Conservation (phyloP, 2,888 invertebrate genomes). For the Polydrusus cervinus region DNA sequence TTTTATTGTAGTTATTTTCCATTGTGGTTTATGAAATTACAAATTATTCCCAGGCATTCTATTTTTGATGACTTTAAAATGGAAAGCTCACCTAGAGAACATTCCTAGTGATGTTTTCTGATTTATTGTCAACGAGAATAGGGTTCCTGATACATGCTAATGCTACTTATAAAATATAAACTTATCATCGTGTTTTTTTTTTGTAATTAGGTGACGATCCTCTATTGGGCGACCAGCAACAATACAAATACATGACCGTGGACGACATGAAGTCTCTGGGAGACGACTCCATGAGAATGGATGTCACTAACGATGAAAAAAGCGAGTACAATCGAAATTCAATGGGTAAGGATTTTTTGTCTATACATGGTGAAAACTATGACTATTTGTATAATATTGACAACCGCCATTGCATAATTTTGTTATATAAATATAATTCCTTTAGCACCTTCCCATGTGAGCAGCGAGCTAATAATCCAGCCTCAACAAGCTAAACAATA, state of each 20-base stretch:
- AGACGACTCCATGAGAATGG: conserved; percentile 78
- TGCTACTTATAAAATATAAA: neutral
- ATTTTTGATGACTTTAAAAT: too few relatives aligned
- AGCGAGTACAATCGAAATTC: conserved; percentile 70
- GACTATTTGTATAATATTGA: too few relatives aligned
- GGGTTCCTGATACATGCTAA: too few relatives aligned
- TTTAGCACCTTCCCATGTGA: conserved; percentile 60
- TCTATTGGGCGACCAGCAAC: conserved; percentile 80
- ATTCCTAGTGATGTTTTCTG: too few relatives aligned
- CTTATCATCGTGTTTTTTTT: neutral
- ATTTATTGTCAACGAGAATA: too few relatives aligned
- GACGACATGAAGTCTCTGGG: conserved; percentile 86
- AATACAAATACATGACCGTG: conserved; percentile 86
- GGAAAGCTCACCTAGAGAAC: too few relatives aligned
- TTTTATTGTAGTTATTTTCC: too few relatives aligned
- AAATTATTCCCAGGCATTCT: too few relatives aligned
- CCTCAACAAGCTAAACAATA: conserved; percentile 67
- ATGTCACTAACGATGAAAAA: conserved; percentile 71
- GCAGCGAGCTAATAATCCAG: conserved; percentile 68
- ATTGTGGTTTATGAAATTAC: too few relatives aligned
- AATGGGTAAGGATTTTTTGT: conserved; percentile 64
- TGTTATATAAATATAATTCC: too few relatives aligned
- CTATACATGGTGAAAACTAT: too few relatives aligned
- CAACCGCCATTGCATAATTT: too few relatives aligned
- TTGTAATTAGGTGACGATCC: conserved; percentile 78